Conservation (phyloP, 1,140 invertebrate species). For the Leptopilina clavipes region DNA sequence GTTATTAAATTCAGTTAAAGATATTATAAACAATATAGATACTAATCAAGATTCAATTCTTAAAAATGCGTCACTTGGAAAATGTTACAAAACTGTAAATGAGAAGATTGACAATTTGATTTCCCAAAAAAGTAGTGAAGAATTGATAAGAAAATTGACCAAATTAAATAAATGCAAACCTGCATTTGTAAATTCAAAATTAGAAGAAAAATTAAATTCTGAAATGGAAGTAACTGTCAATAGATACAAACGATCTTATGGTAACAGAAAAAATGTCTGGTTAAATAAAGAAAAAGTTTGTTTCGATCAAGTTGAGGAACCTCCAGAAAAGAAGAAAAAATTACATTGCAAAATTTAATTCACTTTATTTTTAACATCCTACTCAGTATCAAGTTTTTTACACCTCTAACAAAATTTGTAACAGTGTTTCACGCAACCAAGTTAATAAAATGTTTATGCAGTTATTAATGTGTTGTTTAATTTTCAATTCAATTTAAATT, state of each 20-base stretch:
- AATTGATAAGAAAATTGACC: neutral
- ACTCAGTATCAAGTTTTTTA: neutral
- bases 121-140: neutral
- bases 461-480: no score
- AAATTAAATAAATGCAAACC: slow-evolving; percentile 33
- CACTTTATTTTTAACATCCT: neutral
- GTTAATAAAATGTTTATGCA: neutral
- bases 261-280: neutral
- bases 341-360: neutral
- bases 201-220: slow-evolving; percentile 43
- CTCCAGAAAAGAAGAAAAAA: slow-evolving; percentile 27
- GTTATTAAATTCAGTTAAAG: slow-evolving; percentile 31
- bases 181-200: slow-evolving; percentile 39
- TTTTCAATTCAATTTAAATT: neutral
- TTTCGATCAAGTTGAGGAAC: neutral
- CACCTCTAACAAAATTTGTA: neutral
- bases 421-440: neutral
- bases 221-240: slow-evolving; percentile 45
- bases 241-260: slow-evolving; percentile 36
- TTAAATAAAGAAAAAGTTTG: neutral
- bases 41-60: neutral
- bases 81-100: neutral
- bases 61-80: neutral
- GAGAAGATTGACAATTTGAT: neutral
- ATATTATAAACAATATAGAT: neutral